Evolutionary conservation across 1,140 invertebrate genomes (phyloP).

Genomic region (Harlomillsia oculata): DNA sequence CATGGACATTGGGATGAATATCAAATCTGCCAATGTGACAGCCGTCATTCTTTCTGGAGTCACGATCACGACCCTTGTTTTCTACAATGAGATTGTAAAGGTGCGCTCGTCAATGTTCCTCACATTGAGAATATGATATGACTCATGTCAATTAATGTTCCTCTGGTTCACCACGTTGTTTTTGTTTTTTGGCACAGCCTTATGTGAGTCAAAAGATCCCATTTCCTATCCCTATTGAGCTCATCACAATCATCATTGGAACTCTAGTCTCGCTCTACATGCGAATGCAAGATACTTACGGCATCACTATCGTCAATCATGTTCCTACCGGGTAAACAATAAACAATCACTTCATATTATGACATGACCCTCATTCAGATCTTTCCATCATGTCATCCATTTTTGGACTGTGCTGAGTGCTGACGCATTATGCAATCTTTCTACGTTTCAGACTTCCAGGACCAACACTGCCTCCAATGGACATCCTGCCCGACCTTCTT

Average conservation of each 20-base stretch:
- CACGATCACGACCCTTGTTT: slow-evolving; percentile 57
- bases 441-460: slow-evolving; percentile 46
- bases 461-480: slow-evolving; percentile 48
- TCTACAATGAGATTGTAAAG: slow-evolving; percentile 72
- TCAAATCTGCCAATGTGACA: slow-evolving; percentile 53
- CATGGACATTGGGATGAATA: slow-evolving; percentile 51
- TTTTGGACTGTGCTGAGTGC: no score
- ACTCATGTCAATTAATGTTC: background rate
- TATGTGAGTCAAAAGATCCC: slow-evolving; percentile 40
- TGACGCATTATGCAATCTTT: no score
- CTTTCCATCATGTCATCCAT: no score
- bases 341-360: no score
- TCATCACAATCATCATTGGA: slow-evolving; percentile 67
- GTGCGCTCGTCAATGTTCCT: slow-evolving; percentile 41
- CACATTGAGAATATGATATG: background rate
- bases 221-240: slow-evolving; percentile 75
- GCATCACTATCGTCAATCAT: slow-evolving; percentile 55
- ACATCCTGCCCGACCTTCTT: slow-evolving; percentile 45
- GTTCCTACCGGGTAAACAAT: slow-evolving; percentile 70
- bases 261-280: slow-evolving; percentile 58
- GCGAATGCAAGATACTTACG: slow-evolving; percentile 48
- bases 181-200: slow-evolving; percentile 7
- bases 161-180: no score
- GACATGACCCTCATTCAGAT: no score
- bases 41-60: slow-evolving; percentile 60